Percentiles rank a stretch among this genome's conserved stretches.
phyloP scores from a whole-genome alignment of 1,140 invertebrate species.

The Penaeus vannamei region DNA sequence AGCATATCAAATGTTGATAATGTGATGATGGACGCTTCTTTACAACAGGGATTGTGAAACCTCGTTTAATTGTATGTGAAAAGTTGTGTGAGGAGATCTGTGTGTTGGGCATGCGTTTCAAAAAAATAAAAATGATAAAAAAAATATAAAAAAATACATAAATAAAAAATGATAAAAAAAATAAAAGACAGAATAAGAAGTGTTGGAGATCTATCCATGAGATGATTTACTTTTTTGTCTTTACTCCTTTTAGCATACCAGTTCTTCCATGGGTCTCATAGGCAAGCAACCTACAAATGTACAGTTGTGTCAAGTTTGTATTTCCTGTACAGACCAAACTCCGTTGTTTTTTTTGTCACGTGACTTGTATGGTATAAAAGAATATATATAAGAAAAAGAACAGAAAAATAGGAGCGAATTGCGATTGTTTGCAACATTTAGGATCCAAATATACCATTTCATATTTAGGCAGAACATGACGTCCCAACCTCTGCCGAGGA shows the following conservation, averaged over 20 bases:
- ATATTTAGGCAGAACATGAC: slow-evolving; percentile 55
- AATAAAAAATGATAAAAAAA: too few relatives aligned
- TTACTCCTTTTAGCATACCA: slow-evolving; percentile 46
- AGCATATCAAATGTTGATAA: slow-evolving; percentile 52
- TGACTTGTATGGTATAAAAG: slow-evolving; percentile 37
- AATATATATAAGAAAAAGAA: not conserved
- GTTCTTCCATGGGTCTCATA: slow-evolving; percentile 62
- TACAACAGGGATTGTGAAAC: slow-evolving; percentile 36
- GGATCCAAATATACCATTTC: slow-evolving; percentile 47
- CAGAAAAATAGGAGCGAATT: too few relatives aligned
- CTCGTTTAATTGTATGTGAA: slow-evolving; percentile 40
- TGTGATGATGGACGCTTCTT: slow-evolving; percentile 37
- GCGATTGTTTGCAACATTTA: slow-evolving; percentile 35
- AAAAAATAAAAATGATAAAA: too few relatives aligned
- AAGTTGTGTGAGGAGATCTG: slow-evolving; percentile 3
- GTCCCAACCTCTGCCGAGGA: slow-evolving; percentile 40
- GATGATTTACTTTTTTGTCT: slow-evolving; percentile 41
- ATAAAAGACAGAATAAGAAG: slow-evolving; percentile 30
- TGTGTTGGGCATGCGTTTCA: slow-evolving; percentile 40
- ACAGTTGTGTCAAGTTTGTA: slow-evolving; percentile 54
- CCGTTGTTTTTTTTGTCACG: slow-evolving; percentile 32
- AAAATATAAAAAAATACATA: too few relatives aligned
- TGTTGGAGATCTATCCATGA: slow-evolving; percentile 41
- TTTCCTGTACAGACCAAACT: slow-evolving; percentile 56
- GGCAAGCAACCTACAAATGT: slow-evolving; percentile 59